Percentiles rank a stretch among this genome's conserved stretches.
Evolutionary conservation across 2,888 invertebrate species (phyloP).

Genomic region (Thecocarcelia acutangulata): DNA sequence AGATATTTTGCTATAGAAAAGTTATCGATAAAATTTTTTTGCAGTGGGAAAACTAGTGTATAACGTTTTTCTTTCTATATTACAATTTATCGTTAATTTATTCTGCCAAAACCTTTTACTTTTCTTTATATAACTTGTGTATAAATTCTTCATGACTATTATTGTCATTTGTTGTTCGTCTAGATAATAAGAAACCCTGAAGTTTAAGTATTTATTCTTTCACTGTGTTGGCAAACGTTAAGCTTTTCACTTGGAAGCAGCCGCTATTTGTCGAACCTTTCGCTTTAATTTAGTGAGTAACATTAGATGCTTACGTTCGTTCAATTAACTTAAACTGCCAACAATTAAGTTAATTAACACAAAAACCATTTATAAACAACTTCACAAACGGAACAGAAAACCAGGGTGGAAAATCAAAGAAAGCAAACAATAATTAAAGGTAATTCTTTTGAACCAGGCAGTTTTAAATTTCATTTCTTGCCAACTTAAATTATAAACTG

Average conservation of each 20-base stretch:
- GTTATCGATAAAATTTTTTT: too few relatives aligned
- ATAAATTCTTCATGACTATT: too few relatives aligned
- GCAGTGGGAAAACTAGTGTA: too few relatives aligned
- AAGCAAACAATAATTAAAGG: slow-evolving; percentile 50
- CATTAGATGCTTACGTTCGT: slow-evolving; percentile 58
- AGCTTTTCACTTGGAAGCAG: slow-evolving; percentile 5
- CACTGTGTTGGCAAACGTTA: neutral
- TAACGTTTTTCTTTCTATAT: too few relatives aligned
- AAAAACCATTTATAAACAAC: slow-evolving; percentile 49
- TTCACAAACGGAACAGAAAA: neutral
- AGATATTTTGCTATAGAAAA: too few relatives aligned
- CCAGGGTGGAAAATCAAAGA: neutral
- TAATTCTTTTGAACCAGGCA: slow-evolving; percentile 35
- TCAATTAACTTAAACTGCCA: slow-evolving; percentile 65
- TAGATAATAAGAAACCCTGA: too few relatives aligned
- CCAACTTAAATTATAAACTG: too few relatives aligned
- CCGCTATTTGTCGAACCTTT: slow-evolving; percentile 22
- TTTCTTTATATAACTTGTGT: too few relatives aligned
- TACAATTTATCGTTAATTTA: too few relatives aligned
- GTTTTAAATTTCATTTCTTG: slow-evolving; percentile 2
- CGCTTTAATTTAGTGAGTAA: slow-evolving; percentile 37
- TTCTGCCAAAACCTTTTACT: too few relatives aligned
- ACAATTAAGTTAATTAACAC: slow-evolving; percentile 68
- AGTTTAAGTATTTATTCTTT: neutral
- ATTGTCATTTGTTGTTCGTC: too few relatives aligned